Conservation (phyloP, 2,888 invertebrate genomes). For the Pristionchus japonicus region DNA sequence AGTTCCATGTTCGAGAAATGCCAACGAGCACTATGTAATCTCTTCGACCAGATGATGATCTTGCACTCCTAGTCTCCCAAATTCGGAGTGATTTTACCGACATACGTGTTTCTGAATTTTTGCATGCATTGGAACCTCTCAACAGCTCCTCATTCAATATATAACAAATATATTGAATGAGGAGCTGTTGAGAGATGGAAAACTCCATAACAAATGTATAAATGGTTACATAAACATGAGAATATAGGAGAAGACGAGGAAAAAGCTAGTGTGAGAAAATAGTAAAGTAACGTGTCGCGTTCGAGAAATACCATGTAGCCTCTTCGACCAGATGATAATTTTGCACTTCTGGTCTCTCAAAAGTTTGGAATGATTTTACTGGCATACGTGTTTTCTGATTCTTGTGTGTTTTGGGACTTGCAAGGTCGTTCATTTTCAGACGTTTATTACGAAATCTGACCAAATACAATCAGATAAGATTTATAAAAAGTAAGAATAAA, state of each 20-base stretch:
- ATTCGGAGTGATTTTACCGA: too few species aligned
- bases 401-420: too few species aligned
- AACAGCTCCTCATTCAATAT: background rate
- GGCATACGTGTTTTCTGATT: too few species aligned
- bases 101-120: too few species aligned
- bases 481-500: constrained; percentile 16
- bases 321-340: too few species aligned
- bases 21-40: too few species aligned
- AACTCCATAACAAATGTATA: background rate
- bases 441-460: constrained; percentile 37
- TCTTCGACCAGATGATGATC: too few species aligned
- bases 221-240: constrained; percentile 23
- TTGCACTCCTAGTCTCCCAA: too few species aligned
- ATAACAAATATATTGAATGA: background rate
- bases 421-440: background rate
- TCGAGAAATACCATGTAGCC: too few species aligned
- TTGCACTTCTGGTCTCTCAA: too few species aligned
- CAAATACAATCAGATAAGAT: constrained; percentile 36
- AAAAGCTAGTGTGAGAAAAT: background rate
- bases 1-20: too few species aligned
- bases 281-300: constrained; percentile 32
- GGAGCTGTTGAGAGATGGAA: background rate
- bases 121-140: background rate
- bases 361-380: too few species aligned
- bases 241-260: background rate